Evolutionary conservation across 2,888 invertebrate genomes (phyloP).

Genomic region (Apodemia mormo): DNA sequence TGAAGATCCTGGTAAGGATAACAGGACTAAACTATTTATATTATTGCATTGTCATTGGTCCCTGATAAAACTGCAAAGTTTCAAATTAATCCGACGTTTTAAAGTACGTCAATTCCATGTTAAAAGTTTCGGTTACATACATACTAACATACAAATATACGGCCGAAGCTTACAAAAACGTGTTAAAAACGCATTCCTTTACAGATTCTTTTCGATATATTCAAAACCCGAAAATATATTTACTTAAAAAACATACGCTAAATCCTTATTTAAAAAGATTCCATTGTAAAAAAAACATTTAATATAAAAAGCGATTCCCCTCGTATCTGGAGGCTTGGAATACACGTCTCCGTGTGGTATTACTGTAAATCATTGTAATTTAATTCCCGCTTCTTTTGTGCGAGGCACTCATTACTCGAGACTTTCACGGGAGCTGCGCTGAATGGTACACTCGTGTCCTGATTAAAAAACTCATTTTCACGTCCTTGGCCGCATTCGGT

Average conservation of each 20-base stretch:
- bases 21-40: no score
- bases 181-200: no score
- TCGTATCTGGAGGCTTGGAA: not conserved
- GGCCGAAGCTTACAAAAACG: no score
- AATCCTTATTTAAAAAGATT: not conserved
- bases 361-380: conserved; percentile 17
- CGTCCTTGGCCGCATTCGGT: conserved; percentile 11
- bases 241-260: not conserved
- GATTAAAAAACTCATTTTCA: conserved; percentile 19
- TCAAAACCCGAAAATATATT: no score
- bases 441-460: conserved; percentile 14
- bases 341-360: conserved; percentile 1
- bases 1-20: no score
- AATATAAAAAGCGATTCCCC: not conserved
- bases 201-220: no score
- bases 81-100: no score
- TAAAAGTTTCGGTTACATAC: no score
- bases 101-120: no score
- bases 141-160: no score
- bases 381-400: conserved; percentile 9
- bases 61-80: no score
- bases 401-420: not conserved
- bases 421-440: conserved; percentile 9
- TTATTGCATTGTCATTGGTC: no score
- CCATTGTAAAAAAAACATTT: not conserved